A percentile compares a stretch with the other conserved stretches of the same genome.
Evolutionary conservation across 2,113 vertebrate species (phyloP).

Genomic region (Romanogobio albipinnatus): DNA sequence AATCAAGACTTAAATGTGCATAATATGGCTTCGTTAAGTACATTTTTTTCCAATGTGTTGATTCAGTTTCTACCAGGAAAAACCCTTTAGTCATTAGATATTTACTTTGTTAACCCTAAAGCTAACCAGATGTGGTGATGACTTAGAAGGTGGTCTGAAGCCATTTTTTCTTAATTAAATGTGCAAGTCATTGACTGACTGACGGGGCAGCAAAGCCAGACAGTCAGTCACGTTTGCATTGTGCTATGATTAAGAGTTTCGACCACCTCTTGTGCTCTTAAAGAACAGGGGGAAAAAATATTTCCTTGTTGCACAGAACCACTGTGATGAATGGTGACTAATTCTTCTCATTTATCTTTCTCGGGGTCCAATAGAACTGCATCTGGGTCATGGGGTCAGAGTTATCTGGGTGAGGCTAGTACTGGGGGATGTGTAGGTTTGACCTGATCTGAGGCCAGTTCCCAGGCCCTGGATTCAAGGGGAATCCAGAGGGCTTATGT

Average conservation of each 20-base stretch:
- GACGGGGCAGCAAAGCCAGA: not conserved
- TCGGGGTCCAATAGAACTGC: not conserved
- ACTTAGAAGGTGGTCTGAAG: not conserved
- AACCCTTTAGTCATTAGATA: not conserved
- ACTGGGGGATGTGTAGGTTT: constrained; percentile 55
- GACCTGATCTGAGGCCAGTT: constrained; percentile 59
- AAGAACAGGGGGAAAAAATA: not conserved
- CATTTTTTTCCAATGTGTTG: not conserved
- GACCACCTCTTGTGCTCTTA: not conserved
- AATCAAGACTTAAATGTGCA: too few species aligned
- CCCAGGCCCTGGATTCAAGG: constrained; percentile 70
- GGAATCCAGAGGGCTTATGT: constrained; percentile 57
- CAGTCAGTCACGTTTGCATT: not conserved
- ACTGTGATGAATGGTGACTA: constrained; percentile 30
- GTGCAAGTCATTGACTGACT: not conserved
- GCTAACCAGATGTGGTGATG: not conserved
- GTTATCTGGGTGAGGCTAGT: constrained; percentile 61
- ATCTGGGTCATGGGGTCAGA: constrained; percentile 23
- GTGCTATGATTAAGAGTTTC: constrained; percentile 23
- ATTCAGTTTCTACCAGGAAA: not conserved
- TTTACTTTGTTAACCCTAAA: not conserved
- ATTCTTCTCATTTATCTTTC: not conserved
- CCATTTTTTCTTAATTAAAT: not conserved
- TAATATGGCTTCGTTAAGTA: not conserved
- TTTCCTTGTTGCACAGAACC: not conserved